Evolutionary conservation across 2,888 invertebrate species (phyloP), one percentile per base, ranked within the genome.

Genomic region (Scaeva pyrastri): DNA sequence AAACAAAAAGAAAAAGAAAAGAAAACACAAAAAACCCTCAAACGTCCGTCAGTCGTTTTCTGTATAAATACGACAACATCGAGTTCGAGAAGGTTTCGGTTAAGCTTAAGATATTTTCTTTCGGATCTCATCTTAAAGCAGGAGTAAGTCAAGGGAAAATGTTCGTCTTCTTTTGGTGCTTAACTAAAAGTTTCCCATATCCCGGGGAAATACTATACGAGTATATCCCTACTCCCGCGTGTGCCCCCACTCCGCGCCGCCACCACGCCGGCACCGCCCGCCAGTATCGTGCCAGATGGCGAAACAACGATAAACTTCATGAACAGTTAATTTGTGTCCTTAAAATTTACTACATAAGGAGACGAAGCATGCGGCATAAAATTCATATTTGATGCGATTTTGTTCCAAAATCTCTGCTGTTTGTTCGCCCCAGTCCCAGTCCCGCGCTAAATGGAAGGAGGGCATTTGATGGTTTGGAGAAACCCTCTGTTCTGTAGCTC

Each of bases 321-420:
- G 76, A 80, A 86, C 76, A 86, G 85, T 86, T 86, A 86, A 86
- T 86, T 86, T 81, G 76, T 74, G 81, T 86, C 73, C 68, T 60
- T 78, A 43, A 31, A 58, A 21, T 48, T 1, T 31, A 52, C n/a
- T 58, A 64, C 50, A 60, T 48, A 41, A 31, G 73, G 41, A 62
- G 50, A 56, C 62, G 48, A 73, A 73, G 72, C 68, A 73, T 77
- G 76, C 73, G 62, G 81, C 77, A 81, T 81, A 60, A 86, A 81
- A 86, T 86, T 86, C 85, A 81, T 86, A 86, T 86, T 86, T 86
- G 81, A 81, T 86, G 85, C 64, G 76, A 81, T 77, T 58, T 60
- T 45, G 36, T 31, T 81, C 19, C 48, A 64, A 70, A 85, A 80
- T 85, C 85, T 80, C 80, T 55, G 56, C 72, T 81, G 76, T 80